phyloP scores from a whole-genome alignment of 1,140 invertebrate genomes.

The Nephila pilipes region DNA sequence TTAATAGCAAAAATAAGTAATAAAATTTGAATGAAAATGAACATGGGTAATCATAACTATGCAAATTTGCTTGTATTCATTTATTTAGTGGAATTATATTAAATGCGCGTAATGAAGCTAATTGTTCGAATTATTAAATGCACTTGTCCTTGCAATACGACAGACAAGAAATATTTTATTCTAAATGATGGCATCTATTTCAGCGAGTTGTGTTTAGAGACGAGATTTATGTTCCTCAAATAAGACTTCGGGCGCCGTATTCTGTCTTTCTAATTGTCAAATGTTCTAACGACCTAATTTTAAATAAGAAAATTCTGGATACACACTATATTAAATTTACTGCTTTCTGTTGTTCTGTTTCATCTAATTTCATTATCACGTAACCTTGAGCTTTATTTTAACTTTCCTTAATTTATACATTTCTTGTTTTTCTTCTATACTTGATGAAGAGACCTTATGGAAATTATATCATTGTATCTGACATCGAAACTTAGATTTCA shows the following conservation, averaged over 20 bases:
- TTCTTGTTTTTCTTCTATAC: no score
- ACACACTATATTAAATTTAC: not conserved
- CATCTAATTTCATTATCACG: not conserved
- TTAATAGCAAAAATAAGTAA: not conserved
- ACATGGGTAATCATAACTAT: not conserved
- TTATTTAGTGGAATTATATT: not conserved
- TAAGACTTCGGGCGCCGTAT: slow-evolving; percentile 14
- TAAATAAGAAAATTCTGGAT: not conserved
- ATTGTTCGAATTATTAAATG: slow-evolving; percentile 19
- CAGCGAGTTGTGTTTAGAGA: not conserved
- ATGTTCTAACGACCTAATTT: slow-evolving; percentile 15
- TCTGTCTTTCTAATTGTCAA: slow-evolving; percentile 27
- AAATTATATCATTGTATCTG: no score
- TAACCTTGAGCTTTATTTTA: not conserved
- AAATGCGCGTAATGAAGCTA: not conserved
- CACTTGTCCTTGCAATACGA: not conserved
- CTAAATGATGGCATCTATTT: slow-evolving; percentile 19
- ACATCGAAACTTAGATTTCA: no score
- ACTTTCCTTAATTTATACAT: not conserved
- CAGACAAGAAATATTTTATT: slow-evolving; percentile 1
- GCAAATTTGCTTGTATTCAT: not conserved
- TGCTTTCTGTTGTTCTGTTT: not conserved
- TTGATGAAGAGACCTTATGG: no score
- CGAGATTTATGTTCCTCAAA: not conserved
- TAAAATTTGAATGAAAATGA: no score